phyloP scores from a whole-genome alignment of 2,797 vertebrate genomes.

The Pseudotriccus pelzelni region DNA sequence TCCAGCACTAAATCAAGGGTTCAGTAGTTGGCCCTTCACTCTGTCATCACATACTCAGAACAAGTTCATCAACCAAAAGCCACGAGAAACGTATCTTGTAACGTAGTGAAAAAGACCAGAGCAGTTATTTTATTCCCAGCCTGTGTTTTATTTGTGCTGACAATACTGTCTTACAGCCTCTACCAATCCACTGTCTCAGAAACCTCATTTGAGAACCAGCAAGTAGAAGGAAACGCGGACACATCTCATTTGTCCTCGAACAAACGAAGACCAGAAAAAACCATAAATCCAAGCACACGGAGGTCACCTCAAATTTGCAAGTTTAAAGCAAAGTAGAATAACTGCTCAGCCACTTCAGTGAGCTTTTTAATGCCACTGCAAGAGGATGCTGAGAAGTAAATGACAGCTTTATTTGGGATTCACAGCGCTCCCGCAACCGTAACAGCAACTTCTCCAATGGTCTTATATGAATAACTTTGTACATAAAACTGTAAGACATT shows the following conservation, averaged over 20 bases:
- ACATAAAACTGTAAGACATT: background rate
- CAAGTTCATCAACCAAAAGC: background rate
- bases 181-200: background rate
- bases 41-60: background rate
- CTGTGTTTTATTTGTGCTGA: background rate
- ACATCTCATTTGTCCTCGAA: background rate
- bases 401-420: background rate
- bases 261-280: background rate
- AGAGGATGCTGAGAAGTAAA: background rate
- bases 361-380: background rate
- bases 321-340: background rate
- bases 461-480: background rate
- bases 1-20: background rate
- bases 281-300: background rate
- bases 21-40: background rate
- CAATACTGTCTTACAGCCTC: rapidly evolving
- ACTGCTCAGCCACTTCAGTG: background rate
- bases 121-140: background rate
- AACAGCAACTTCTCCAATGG: background rate
- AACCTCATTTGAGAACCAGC: background rate
- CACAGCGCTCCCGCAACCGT: background rate
- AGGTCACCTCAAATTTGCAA: background rate
- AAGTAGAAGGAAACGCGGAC: background rate
- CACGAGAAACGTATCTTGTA: rapidly evolving
- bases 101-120: background rate